A percentile compares a stretch with the other conserved stretches of the same genome.
These are phyloP conservation scores for Dolichallabes microphthalmus DNA, from an alignment of 2,113 vertebrate genomes.

Conservation along the genomic window DNA sequence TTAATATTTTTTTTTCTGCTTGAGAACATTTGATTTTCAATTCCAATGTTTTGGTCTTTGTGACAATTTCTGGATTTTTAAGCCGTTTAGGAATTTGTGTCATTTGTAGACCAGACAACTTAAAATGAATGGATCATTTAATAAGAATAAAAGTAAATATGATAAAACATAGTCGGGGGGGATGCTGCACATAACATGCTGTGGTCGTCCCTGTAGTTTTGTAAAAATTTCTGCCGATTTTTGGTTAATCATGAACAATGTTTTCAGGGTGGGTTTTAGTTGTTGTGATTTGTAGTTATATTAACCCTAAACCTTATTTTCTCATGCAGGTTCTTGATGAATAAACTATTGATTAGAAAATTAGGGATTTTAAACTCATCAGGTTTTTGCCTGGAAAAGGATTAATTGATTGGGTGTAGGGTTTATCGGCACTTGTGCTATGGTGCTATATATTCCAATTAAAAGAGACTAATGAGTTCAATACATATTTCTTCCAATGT, in stretches of 20 bases:
- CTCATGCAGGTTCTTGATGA: background rate
- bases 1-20: background rate
- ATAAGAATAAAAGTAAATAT: background rate
- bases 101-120: conserved; percentile 10
- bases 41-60: background rate
- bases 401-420: background rate
- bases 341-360: background rate
- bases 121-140: conserved; percentile 1
- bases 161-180: background rate
- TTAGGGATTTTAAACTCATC: background rate
- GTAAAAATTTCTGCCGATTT: background rate
- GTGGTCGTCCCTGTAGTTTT: background rate
- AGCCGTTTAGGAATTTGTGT: background rate
- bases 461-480: conserved; percentile 57
- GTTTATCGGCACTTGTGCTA: conserved; percentile 51
- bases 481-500: conserved; percentile 14
- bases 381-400: background rate
- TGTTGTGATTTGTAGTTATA: background rate
- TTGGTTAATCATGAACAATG: background rate
- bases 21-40: background rate
- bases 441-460: conserved; percentile 38
- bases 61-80: conserved; percentile 21
- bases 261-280: background rate
- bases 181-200: background rate
- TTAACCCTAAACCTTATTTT: background rate